Base-by-base conservation (phyloP, 2,797 vertebrate genomes). In the Aldrovandia affinis region DNA sequence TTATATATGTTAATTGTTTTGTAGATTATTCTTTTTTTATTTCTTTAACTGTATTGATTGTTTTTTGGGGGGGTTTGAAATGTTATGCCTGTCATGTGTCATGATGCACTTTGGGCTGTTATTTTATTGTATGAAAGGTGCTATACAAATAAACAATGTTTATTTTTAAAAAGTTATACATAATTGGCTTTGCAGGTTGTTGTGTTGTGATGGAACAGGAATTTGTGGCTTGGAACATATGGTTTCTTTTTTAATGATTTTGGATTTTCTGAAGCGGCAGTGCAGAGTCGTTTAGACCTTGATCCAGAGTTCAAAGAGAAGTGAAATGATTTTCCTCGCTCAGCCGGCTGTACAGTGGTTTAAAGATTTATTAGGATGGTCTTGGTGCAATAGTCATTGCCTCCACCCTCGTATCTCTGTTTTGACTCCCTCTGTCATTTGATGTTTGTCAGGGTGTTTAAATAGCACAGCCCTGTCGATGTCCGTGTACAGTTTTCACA, bases 301-400 rank as follows among this genome's bases (percentile, higher is more conserved):
- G 70, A 75, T 39, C 42, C 25, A 28, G 39, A 44, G 70, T 75
- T 75, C 20, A 44, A 44, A 75, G 36, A 75, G 20, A 75, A 75
- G 44, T 44, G 0, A 75, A 75, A 75, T 73, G 68, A 73, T 73
- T 73, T 73, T 42, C 0, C 36, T 3, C 15, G 68, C 42, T 8
- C 7, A 44, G 22, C 39, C 2, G 70, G 70, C 70, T 75, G 70
- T 75, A 44, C 22, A 12, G 70, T 44, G 70, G 70, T 44, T 75
- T 75, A 75, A 44, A 75, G 70, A 75, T 75, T 75, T 75, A 75
- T 75, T 42, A 75, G 39, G 70, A n/a, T 10, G 36, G 70, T 39
- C 70, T 75, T 47, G 70, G 39, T 10, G 70, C 20, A 44, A 28
- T 8, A 75, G 18, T 44, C 39, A 42, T 3, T 73, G 70, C 33